phyloP scores from a whole-genome alignment of 1,140 invertebrate genomes.

The Phymorhynchus buccinoides region DNA sequence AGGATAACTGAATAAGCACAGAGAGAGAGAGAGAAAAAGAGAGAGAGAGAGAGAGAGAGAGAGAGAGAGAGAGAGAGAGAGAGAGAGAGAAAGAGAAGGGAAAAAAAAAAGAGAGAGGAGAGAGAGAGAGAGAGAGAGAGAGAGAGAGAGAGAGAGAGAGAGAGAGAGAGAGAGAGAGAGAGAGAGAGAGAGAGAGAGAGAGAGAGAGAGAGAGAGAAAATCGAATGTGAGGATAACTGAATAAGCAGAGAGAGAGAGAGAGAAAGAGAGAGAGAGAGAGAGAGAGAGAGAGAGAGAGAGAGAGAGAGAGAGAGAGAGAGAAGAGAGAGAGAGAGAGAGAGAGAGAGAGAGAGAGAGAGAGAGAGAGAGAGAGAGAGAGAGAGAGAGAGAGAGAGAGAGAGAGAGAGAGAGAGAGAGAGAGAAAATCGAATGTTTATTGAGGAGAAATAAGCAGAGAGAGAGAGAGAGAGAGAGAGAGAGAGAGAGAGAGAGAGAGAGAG shows the following conservation, averaged over 20 bases:
- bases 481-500: slow-evolving; percentile 1
- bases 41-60: not conserved
- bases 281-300: not conserved
- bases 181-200: not conserved
- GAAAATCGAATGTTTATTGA: not conserved
- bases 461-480: not conserved
- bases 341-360: not conserved
- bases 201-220: not conserved
- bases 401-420: not conserved
- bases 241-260: not conserved
- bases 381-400: not conserved
- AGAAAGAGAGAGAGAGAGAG: not conserved
- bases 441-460: not conserved
- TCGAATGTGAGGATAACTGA: too few species aligned
- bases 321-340: not conserved
- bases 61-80: not conserved
- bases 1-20: not conserved
- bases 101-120: not conserved
- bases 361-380: not conserved
- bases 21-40: not conserved
- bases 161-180: not conserved
- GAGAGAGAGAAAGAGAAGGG: not conserved
- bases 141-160: not conserved
- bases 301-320: not conserved
- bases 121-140: not conserved